These are phyloP conservation scores for Buceros bicornis DNA, from an alignment of 2,797 vertebrate genomes.

Conservation along the genomic window DNA sequence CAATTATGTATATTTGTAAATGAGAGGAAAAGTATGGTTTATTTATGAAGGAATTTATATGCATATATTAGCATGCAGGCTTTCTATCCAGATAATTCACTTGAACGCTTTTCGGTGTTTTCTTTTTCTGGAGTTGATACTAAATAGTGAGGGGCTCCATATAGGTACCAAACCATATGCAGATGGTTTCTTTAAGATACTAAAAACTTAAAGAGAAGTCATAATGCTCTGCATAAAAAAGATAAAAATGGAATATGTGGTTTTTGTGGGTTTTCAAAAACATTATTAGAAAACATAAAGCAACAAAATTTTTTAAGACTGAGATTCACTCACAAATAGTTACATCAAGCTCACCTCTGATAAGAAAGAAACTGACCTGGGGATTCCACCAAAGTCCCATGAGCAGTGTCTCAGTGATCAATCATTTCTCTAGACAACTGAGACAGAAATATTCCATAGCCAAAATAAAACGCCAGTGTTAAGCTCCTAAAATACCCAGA, in stretches of 20 bases:
- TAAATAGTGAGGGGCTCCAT: neutral
- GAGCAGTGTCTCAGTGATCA: neutral
- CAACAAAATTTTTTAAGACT: neutral
- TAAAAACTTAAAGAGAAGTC: neutral
- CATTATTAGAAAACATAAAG: neutral
- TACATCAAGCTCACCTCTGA: neutral
- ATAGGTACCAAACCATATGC: neutral
- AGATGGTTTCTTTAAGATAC: neutral
- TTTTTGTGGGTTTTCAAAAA: fast-evolving
- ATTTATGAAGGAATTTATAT: neutral
- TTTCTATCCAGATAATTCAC: neutral
- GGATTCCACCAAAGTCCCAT: neutral
- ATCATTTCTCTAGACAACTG: neutral
- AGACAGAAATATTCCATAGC: neutral
- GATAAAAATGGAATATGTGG: neutral
- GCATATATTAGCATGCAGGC: neutral
- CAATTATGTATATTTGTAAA: constrained; percentile 4
- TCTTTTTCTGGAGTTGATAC: neutral
- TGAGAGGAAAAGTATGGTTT: neutral
- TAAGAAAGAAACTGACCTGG: neutral
- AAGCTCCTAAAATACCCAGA: neutral
- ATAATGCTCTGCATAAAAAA: neutral
- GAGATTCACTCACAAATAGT: neutral
- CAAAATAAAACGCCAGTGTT: neutral
- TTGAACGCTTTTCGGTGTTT: neutral